These are phyloP conservation scores for Leptocoma aspasia DNA, from an alignment of 2,113 vertebrate species.

Conservation along the genomic window DNA sequence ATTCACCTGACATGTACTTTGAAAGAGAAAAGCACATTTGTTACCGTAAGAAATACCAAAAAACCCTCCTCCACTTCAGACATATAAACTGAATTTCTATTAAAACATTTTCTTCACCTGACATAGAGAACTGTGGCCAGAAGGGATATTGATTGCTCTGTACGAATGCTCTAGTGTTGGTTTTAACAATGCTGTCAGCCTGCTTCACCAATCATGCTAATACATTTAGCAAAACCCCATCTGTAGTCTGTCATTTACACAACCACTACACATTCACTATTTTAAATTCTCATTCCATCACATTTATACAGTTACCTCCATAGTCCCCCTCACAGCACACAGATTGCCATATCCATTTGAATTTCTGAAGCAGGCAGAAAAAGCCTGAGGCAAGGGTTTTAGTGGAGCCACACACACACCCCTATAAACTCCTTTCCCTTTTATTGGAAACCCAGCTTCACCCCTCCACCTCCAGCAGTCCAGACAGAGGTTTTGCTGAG, in stretches of 20 bases:
- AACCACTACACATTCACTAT: background rate
- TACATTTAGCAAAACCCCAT: background rate
- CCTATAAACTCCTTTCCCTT: background rate
- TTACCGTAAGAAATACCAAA: background rate
- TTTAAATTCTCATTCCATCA: background rate
- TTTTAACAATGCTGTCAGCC: background rate
- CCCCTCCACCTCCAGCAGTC: background rate
- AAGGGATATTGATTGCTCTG: background rate
- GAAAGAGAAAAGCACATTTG: background rate
- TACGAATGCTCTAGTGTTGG: background rate
- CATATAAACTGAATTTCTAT: background rate
- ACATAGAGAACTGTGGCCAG: background rate
- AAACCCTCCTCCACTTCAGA: background rate
- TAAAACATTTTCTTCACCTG: constrained; percentile 22
- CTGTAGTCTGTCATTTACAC: background rate
- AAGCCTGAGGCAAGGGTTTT: background rate
- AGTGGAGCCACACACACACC: background rate
- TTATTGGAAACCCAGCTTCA: background rate
- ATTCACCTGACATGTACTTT: background rate
- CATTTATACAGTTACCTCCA: background rate
- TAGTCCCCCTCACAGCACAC: background rate
- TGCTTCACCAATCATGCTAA: background rate
- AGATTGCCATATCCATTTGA: background rate
- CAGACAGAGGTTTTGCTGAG: background rate
- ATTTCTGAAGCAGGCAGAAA: background rate